These are phyloP conservation scores for Odontamblyopus lacepedii DNA, from an alignment of 2,797 vertebrate species.

Conservation along the genomic window DNA sequence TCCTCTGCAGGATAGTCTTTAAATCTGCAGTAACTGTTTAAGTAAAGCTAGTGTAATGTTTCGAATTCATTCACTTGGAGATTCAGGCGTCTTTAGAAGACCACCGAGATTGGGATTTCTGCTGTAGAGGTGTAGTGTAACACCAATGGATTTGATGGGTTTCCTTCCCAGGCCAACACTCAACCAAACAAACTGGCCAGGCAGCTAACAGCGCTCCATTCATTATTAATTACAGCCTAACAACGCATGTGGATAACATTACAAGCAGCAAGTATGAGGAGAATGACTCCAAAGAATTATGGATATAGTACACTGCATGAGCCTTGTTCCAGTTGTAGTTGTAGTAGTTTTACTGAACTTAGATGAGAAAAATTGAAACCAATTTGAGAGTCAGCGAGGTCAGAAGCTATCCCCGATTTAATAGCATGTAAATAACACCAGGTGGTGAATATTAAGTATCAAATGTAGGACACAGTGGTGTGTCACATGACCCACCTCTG, in stretches of 20 bases:
- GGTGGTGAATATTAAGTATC: slow-evolving; percentile 79
- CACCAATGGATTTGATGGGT: slow-evolving; percentile 78
- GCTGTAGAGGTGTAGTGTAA: slow-evolving; percentile 71
- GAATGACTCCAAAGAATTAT: slow-evolving; percentile 22
- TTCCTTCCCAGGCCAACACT: slow-evolving; percentile 63
- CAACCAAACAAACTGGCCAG: slow-evolving; percentile 68
- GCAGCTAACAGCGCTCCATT: slow-evolving; percentile 74
- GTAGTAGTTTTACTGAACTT: neutral
- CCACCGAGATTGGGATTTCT: slow-evolving; percentile 84
- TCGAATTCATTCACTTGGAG: slow-evolving; percentile 92
- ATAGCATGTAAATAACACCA: slow-evolving; percentile 79
- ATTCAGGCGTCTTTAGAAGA: slow-evolving; percentile 82
- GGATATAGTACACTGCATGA: neutral
- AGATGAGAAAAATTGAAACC: slow-evolving; percentile 11
- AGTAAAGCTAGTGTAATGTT: slow-evolving; percentile 81
- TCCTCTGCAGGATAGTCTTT: slow-evolving; percentile 74
- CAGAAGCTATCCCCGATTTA: slow-evolving; percentile 55
- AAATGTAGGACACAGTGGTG: slow-evolving; percentile 63
- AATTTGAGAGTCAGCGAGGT: slow-evolving; percentile 30
- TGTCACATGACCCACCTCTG: slow-evolving; percentile 68
- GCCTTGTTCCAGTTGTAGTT: neutral
- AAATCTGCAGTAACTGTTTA: neutral
- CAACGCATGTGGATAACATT: slow-evolving; percentile 70
- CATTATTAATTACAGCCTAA: slow-evolving; percentile 82
- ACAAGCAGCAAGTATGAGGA: slow-evolving; percentile 50